A percentile compares a stretch with the other conserved stretches of the same genome.
Evolutionary conservation across 2,888 invertebrate species (phyloP).

Genomic region (Luperina testacea): DNA sequence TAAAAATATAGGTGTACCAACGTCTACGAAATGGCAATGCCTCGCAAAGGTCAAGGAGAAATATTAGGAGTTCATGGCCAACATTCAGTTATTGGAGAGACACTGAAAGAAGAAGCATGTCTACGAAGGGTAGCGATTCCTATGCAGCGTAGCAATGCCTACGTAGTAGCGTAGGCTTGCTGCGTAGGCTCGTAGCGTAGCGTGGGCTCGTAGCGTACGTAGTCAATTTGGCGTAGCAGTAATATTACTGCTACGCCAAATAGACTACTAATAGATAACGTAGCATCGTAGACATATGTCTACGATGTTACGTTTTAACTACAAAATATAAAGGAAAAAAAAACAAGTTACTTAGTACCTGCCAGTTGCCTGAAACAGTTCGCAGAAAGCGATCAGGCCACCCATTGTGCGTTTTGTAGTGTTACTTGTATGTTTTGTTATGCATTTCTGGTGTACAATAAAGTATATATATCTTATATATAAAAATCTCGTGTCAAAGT

Average conservation of each 20-base stretch:
- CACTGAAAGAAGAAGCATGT: neutral
- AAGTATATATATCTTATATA: too few relatives aligned
- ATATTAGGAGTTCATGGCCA: neutral
- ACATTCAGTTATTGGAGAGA: neutral
- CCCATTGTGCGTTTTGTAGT: neutral
- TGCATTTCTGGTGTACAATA: neutral
- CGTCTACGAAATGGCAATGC: neutral
- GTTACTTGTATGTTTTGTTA: neutral
- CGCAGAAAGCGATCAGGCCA: neutral
- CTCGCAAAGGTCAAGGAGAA: neutral
- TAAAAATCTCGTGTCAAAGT: too few relatives aligned
- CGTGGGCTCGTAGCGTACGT: neutral
- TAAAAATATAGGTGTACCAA: neutral
- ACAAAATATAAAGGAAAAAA: neutral
- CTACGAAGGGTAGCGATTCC: neutral
- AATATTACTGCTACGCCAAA: neutral
- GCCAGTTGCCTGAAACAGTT: neutral
- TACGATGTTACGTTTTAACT: neutral
- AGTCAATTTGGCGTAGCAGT: constrained; percentile 10
- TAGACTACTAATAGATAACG: too few relatives aligned
- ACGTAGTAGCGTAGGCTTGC: constrained; percentile 6
- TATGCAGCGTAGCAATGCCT: constrained; percentile 22
- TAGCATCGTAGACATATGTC: too few relatives aligned
- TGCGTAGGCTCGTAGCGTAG: neutral
- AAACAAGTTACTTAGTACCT: neutral